phyloP scores from a whole-genome alignment of 2,797 vertebrate species.

The Sphenopsis melanotis region DNA sequence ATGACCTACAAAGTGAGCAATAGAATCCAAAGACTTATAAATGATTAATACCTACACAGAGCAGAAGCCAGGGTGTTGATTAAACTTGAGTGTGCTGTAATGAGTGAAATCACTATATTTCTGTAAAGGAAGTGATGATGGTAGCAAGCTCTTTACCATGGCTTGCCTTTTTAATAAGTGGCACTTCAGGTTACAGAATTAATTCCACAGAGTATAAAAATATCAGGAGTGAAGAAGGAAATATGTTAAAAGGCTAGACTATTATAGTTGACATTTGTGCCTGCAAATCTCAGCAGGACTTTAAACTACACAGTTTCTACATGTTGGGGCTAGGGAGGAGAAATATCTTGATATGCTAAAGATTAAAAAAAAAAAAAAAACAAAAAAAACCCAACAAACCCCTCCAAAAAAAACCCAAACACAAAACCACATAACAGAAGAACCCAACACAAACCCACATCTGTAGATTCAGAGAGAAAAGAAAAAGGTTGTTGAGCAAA shows the following conservation, averaged over 20 bases:
- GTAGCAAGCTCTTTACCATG: constrained; percentile 24
- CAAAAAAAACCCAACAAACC: neutral
- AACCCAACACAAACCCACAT: neutral
- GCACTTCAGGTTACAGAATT: constrained; percentile 55
- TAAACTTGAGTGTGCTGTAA: constrained; percentile 48
- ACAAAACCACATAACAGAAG: neutral
- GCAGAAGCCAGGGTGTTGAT: constrained; percentile 4
- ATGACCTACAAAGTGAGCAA: constrained; percentile 21
- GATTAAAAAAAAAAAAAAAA: neutral
- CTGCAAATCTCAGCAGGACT: neutral
- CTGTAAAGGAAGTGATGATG: constrained; percentile 15
- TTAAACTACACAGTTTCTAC: neutral
- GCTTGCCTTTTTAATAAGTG: constrained; percentile 52
- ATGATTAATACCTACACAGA: constrained; percentile 27
- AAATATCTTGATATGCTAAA: neutral
- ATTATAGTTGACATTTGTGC: constrained; percentile 41
- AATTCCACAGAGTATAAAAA: constrained; percentile 48
- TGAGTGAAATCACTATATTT: constrained; percentile 45
- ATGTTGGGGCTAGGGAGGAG: neutral
- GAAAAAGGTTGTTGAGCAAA: neutral
- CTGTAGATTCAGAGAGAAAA: neutral
- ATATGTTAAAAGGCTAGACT: constrained; percentile 46
- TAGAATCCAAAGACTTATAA: neutral
- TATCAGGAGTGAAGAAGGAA: constrained; percentile 38
- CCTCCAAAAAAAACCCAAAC: neutral